Conservation (phyloP, 1,140 invertebrate genomes). For the Drosophila sucinea region DNA sequence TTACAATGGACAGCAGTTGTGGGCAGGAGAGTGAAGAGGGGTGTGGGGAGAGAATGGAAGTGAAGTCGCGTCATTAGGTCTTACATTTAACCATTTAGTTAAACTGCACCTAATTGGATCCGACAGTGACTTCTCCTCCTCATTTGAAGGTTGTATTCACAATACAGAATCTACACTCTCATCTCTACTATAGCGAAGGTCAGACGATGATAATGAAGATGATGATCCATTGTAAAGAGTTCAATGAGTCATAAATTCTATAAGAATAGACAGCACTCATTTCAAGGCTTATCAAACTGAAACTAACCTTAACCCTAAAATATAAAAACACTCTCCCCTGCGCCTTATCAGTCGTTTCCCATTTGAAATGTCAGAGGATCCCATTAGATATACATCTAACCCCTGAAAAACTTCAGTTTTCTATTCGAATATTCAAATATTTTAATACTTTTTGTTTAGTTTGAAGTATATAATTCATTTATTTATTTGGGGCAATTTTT, state of each 20-base stretch:
- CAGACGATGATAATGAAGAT: neutral
- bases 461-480: too few relatives aligned
- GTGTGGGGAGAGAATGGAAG: neutral
- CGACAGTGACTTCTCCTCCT: neutral
- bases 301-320: neutral
- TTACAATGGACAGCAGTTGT: neutral
- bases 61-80: neutral
- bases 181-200: neutral
- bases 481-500: too few relatives aligned
- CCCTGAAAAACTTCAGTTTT: too few relatives aligned
- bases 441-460: too few relatives aligned
- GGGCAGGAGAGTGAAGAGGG: neutral
- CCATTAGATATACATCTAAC: too few relatives aligned
- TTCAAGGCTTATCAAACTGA: slow-evolving; percentile 6
- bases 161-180: neutral
- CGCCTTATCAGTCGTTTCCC: too few relatives aligned
- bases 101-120: slow-evolving; percentile 14
- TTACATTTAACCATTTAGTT: slow-evolving; percentile 8
- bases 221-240: neutral
- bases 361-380: too few relatives aligned
- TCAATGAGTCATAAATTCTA: neutral
- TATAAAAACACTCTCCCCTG: too few relatives aligned
- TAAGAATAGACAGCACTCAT: neutral
- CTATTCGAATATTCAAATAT: too few relatives aligned
- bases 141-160: neutral